Evolutionary conservation across 2,888 invertebrate genomes (phyloP).

Genomic region (Drosophila nigricruria): DNA sequence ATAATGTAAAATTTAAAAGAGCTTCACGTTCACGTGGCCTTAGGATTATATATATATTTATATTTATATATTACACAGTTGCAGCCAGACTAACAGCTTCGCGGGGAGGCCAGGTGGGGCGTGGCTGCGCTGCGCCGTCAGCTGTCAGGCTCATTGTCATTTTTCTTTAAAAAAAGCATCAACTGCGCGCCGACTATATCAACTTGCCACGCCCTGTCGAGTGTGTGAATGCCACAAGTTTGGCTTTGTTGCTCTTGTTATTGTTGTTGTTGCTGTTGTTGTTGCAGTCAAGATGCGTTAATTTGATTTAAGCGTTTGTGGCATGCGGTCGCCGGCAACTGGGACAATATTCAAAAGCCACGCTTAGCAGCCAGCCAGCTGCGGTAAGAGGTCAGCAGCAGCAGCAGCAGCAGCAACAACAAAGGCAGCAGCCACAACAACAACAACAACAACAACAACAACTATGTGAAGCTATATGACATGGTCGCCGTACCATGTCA

Average conservation of each 20-base stretch:
- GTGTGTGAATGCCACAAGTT: slow-evolving; percentile 40
- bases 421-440: slow-evolving; percentile 5
- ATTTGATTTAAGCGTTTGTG: slow-evolving; percentile 74
- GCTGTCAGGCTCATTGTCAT: slow-evolving; percentile 10
- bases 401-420: slow-evolving; percentile 4
- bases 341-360: slow-evolving; percentile 41
- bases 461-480: slow-evolving; percentile 44
- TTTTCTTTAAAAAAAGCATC: slow-evolving; percentile 7
- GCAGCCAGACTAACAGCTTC: not conserved
- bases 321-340: slow-evolving; percentile 54
- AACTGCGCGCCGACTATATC: slow-evolving; percentile 15
- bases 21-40: not conserved
- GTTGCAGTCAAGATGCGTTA: slow-evolving; percentile 67
- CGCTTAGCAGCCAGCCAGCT: slow-evolving; percentile 36
- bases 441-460: slow-evolving; percentile 14
- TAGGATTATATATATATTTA: not conserved
- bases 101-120: not conserved
- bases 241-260: slow-evolving; percentile 28
- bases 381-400: slow-evolving; percentile 35
- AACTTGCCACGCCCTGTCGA: slow-evolving; percentile 20
- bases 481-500: slow-evolving; percentile 61
- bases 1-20: not conserved
- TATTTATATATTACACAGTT: not conserved
- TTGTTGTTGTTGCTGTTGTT: slow-evolving; percentile 21
- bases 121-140: not conserved